Conservation (phyloP, 2,888 invertebrate species). For the Lasius fuliginosus region DNA sequence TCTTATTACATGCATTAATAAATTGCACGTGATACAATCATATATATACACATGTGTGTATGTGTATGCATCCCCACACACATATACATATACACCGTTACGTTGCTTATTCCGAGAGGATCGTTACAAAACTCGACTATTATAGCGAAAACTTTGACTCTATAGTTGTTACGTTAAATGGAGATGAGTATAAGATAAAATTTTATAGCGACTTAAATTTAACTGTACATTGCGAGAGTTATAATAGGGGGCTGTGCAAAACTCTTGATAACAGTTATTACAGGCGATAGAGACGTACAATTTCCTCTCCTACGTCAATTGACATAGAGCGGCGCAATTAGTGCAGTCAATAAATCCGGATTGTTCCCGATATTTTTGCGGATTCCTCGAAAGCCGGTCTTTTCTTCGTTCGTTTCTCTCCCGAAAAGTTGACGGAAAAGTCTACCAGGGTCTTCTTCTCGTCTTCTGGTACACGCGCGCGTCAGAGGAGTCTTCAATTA, state of each 20-base stretch:
- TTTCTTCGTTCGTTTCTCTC: constrained; percentile 6
- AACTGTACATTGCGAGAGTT: not conserved
- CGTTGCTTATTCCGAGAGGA: constrained; percentile 2
- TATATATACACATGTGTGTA: not conserved
- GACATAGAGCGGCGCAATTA: constrained; percentile 29
- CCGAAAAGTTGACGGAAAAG: constrained; percentile 37
- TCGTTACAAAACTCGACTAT: constrained; percentile 23
- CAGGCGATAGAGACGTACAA: not conserved
- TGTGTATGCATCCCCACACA: not conserved
- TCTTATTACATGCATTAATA: constrained; percentile 35
- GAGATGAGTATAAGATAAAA: constrained; percentile 33
- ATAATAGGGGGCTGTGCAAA: not conserved
- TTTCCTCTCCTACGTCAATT: not conserved
- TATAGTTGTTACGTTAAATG: not conserved
- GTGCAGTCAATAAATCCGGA: constrained; percentile 37
- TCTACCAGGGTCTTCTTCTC: not conserved
- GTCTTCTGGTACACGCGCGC: not conserved
- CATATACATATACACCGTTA: not conserved
- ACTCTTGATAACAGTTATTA: constrained; percentile 20
- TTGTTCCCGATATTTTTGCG: constrained; percentile 36
- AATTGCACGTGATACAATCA: not conserved
- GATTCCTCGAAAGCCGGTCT: not conserved
- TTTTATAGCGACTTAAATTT: constrained; percentile 13
- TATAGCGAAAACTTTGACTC: not conserved
- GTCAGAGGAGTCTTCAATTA: constrained; percentile 32